Evolutionary conservation across 2,888 invertebrate species (phyloP), one percentile per base, ranked within the genome.

Genomic region (Hemistola chrysoprasaria): DNA sequence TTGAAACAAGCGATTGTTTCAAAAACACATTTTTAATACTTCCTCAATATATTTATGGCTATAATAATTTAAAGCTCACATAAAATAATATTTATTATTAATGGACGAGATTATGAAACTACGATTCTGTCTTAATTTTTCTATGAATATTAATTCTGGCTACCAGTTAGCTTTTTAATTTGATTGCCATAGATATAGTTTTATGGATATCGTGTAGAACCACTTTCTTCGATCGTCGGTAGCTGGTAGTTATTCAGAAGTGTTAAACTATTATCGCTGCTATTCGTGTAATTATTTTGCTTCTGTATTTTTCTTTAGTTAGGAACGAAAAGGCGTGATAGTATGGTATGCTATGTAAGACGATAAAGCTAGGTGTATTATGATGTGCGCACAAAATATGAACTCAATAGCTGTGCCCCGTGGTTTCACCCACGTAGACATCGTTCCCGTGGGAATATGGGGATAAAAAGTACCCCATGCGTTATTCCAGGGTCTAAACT

Each of bases 111-210:
- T 50, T 43, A 47, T 39, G 35, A 52, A 50, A 22, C 37, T 25
- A 26, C 30, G 24, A 33, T 21, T 26, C 47, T 51, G 53, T 55
- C 53, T 51, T 53, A 54, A 59, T 53, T 54, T 59, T 61, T 54
- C 65, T 54, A 68, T 67, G 68, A 70, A 70, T 68, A 68, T 65
- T 66, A 51, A 69, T 55, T 26, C 22, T 29, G 2, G 55, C 54
- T 63, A 60, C 58, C 53, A 51, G 56, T 56, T 61, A 42, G 30
- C 22, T 28, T 5, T 41, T 42, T 34, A 36, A 43, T 53, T 40
- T 22, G 11, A 33, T 41, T 49, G 16, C 43, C 16, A 16, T 16
- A 4, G 16, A 16, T 16, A 16, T 16, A 16, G 2, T 16, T 16
- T 16, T 16, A 16, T 16, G 16, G 16, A 16, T 4, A 16, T 4